Base-by-base conservation (phyloP, 2,888 invertebrate genomes). In the Drosophila anomelani region DNA sequence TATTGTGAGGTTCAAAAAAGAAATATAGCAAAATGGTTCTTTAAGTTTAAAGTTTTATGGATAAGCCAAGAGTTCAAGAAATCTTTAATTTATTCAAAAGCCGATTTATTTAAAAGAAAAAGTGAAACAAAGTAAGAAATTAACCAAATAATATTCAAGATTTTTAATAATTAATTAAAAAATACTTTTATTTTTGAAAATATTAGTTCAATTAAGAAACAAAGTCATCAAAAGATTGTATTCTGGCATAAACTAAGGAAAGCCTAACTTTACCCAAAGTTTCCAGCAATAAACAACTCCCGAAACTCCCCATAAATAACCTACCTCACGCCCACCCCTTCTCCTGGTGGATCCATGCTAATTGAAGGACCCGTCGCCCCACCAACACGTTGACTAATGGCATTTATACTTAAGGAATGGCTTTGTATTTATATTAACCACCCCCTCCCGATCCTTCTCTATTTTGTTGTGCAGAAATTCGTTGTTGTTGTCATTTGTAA, bases 401-500 rank as follows among this genome's bases (percentile, higher is more conserved):
- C 76, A 70, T 76, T 68, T 72, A 63, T 60, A 74, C 74, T 74
- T 75, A 74, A 57, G 57, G 9, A 58, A 58, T 41, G 70, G 62
- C 70, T 62, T 20, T 46, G 61, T 62, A 72, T 72, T 70, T 72
- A 72, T 72, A 70, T 70, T 61, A 49, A 49, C 54, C 36, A 26
- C 20, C 20, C 51, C 20, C 51, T 41, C 23, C 23, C 47, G 6
- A 5, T 10, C 15, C 36, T 23, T 36, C 43, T n/a, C 69, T 43
- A 13, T 15, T 51, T 26, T 71, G 71, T 70, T 71, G 70, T 56
- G 71, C 56, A 53, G 20, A 43, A 69, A 46, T 56, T 81, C 72
- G 76, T 78, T 70, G 76, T 78, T 80, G 82, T 81, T 81, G 76
- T 82, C 75, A 64, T 81, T 82, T 81, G 78, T 82, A 79, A 69